Evolutionary conservation across 1,140 invertebrate genomes (phyloP).

Genomic region (Periplaneta americana): DNA sequence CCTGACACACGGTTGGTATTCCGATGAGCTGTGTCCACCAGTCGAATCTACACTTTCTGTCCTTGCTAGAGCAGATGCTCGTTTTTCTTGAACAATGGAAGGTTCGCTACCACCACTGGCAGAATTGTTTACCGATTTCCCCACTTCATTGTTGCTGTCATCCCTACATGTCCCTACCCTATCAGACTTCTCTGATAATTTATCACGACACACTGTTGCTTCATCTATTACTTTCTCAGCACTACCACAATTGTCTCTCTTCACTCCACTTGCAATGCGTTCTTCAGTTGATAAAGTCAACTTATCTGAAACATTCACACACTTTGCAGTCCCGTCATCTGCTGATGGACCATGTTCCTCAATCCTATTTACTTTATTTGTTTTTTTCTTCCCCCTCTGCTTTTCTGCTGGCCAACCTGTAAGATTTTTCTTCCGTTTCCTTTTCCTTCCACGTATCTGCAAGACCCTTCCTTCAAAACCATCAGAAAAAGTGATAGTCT

Average conservation of each 20-base stretch:
- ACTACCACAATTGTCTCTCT: not conserved
- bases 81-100: not conserved
- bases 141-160: too few relatives aligned
- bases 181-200: not conserved
- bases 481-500: not conserved
- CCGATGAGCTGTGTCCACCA: not conserved
- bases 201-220: not conserved
- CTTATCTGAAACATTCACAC: not conserved
- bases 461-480: not conserved
- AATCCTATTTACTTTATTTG: not conserved
- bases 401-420: constrained; percentile 16
- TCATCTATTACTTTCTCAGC: not conserved
- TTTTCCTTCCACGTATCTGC: constrained; percentile 3
- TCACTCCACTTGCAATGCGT: not conserved
- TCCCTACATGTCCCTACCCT: not conserved
- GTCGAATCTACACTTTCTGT: not conserved
- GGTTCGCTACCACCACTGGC: not conserved
- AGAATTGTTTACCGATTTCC: not conserved
- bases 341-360: not conserved
- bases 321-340: not conserved
- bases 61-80: not conserved
- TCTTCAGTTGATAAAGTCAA: not conserved
- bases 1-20: not conserved
- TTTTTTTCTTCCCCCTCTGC: not conserved
- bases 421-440: constrained; percentile 16